Conservation (phyloP, 2,113 vertebrate genomes). For the Neoarius graeffei region DNA sequence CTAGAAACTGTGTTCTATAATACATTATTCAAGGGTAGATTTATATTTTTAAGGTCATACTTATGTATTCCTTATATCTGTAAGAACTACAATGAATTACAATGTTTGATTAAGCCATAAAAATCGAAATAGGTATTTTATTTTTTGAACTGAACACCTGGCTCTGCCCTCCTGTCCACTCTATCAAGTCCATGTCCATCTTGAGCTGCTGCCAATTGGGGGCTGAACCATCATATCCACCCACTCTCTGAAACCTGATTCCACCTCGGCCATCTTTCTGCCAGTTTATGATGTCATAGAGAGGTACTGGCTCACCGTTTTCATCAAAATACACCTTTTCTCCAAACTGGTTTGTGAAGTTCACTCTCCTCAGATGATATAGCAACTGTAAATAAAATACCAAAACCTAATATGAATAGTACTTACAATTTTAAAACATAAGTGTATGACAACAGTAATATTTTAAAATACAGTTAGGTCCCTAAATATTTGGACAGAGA, state of each 20-base stretch:
- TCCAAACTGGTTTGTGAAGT: slow-evolving; percentile 72
- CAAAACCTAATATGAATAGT: not conserved
- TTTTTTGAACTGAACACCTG: slow-evolving; percentile 54
- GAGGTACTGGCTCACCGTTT: slow-evolving; percentile 73
- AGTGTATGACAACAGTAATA: not conserved
- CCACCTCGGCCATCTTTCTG: slow-evolving; percentile 60
- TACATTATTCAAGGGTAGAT: not conserved
- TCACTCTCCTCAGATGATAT: slow-evolving; percentile 66
- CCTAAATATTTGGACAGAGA: too few species aligned
- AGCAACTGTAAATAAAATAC: slow-evolving; percentile 65
- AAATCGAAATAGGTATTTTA: not conserved
- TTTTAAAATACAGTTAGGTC: too few species aligned
- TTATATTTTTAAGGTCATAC: not conserved
- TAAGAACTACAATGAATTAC: not conserved
- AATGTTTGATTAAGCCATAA: not conserved
- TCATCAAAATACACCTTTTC: slow-evolving; percentile 73
- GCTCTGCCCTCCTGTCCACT: slow-evolving; percentile 66
- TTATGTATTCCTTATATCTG: not conserved
- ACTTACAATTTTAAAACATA: not conserved
- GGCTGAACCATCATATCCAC: slow-evolving; percentile 73
- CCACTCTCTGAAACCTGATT: slow-evolving; percentile 70
- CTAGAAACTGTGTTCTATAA: not conserved
- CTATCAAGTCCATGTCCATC: slow-evolving; percentile 62
- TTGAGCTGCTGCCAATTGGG: slow-evolving; percentile 60
- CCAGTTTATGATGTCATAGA: slow-evolving; percentile 80